Conservation (phyloP, 2,888 invertebrate species). For the Microdon myrmicae region DNA sequence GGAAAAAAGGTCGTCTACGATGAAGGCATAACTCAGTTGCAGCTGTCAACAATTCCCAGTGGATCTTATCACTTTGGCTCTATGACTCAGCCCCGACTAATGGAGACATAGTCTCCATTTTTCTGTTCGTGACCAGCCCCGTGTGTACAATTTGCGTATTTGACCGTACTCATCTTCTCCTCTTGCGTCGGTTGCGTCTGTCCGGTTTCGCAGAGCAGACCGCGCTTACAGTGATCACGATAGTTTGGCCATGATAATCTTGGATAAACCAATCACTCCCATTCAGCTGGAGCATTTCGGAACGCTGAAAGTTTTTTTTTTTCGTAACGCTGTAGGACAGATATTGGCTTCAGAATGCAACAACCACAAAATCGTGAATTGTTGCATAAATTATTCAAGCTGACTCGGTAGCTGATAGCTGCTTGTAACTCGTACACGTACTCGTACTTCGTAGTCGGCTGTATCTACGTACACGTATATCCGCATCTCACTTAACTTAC, state of each 20-base stretch:
- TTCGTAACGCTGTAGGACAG: too few relatives aligned
- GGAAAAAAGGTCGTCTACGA: too few relatives aligned
- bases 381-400: conserved; percentile 44
- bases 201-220: too few relatives aligned
- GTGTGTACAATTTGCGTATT: conserved; percentile 16
- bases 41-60: too few relatives aligned
- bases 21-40: too few relatives aligned
- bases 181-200: too few relatives aligned
- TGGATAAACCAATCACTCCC: conserved; percentile 49
- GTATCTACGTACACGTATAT: too few relatives aligned
- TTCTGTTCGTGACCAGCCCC: conserved; percentile 36
- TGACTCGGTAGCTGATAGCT: conserved; percentile 40
- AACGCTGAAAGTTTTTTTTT: too few relatives aligned
- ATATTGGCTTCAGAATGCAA: too few relatives aligned
- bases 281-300: conserved; percentile 6
- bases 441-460: conserved; percentile 18
- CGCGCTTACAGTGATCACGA: conserved; percentile 16
- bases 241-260: conserved; percentile 49
- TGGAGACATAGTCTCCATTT: conserved; percentile 32
- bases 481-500: too few relatives aligned
- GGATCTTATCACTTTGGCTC: too few relatives aligned
- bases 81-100: conserved; percentile 37
- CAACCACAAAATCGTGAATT: conserved; percentile 13
- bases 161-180: too few relatives aligned
- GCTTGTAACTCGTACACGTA: conserved; percentile 19